These are phyloP conservation scores for Polydrusus tereticollis DNA, from an alignment of 2,888 invertebrate species.

Conservation along the genomic window DNA sequence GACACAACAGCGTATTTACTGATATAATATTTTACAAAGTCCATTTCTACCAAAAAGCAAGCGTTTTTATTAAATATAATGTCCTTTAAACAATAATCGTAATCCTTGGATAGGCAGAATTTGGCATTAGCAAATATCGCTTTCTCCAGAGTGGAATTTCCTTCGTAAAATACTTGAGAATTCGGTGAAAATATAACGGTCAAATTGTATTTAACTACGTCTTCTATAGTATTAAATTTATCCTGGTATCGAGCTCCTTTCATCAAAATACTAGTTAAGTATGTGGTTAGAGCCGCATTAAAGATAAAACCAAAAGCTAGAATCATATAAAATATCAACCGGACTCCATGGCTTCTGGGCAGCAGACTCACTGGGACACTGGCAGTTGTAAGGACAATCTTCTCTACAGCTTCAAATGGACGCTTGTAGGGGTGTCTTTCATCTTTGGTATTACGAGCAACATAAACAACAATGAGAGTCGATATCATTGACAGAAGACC, in stretches of 20 bases:
- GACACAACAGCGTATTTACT: slow-evolving; percentile 54
- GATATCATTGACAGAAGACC: neutral
- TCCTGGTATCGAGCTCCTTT: slow-evolving; percentile 51
- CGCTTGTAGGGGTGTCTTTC: slow-evolving; percentile 39
- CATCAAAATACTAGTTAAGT: slow-evolving; percentile 56
- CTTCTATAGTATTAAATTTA: slow-evolving; percentile 54
- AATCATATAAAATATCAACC: slow-evolving; percentile 54
- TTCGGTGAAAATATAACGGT: slow-evolving; percentile 52
- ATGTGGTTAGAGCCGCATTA: slow-evolving; percentile 55
- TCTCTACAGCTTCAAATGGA: slow-evolving; percentile 43
- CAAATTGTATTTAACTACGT: slow-evolving; percentile 55
- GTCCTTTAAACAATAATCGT: slow-evolving; percentile 53
- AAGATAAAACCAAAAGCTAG: slow-evolving; percentile 54
- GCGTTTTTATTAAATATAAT: slow-evolving; percentile 53
- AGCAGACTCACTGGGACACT: slow-evolving; percentile 51
- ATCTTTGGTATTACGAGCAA: slow-evolving; percentile 2
- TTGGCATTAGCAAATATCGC: slow-evolving; percentile 20
- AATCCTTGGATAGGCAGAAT: slow-evolving; percentile 51
- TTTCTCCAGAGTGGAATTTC: slow-evolving; percentile 35
- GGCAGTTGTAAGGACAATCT: slow-evolving; percentile 47
- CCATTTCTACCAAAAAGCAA: slow-evolving; percentile 55
- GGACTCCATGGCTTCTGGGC: slow-evolving; percentile 51
- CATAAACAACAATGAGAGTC: slow-evolving; percentile 9
- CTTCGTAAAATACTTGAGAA: slow-evolving; percentile 8
- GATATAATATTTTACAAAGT: slow-evolving; percentile 57